Percentiles rank a stretch among this genome's conserved stretches.
These are phyloP conservation scores for Campaea margaritaria DNA, from an alignment of 2,888 invertebrate genomes.

Conservation along the genomic window DNA sequence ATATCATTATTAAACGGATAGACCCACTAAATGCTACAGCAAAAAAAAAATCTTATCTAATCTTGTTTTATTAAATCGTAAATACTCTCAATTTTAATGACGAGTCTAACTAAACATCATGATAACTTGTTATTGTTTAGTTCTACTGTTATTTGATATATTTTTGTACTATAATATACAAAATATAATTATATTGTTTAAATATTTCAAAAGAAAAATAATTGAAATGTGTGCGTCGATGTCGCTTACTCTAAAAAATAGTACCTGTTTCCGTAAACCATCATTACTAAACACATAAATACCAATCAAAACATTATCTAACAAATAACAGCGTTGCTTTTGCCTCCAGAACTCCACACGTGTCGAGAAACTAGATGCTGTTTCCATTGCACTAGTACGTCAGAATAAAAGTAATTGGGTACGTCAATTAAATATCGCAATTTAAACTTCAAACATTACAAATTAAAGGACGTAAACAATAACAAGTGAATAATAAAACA, in stretches of 20 bases:
- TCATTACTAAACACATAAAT: too few relatives aligned
- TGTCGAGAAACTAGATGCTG: slow-evolving; percentile 49
- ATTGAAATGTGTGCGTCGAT: not conserved
- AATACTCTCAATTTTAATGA: not conserved
- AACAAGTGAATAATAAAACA: too few relatives aligned
- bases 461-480: not conserved
- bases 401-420: not conserved
- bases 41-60: not conserved
- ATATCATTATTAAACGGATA: too few relatives aligned
- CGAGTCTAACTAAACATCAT: not conserved
- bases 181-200: too few relatives aligned
- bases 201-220: not conserved
- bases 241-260: not conserved
- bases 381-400: slow-evolving; percentile 46
- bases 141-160: too few relatives aligned
- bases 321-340: not conserved
- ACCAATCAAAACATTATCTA: not conserved
- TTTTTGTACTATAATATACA: too few relatives aligned
- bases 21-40: not conserved
- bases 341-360: slow-evolving; percentile 43
- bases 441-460: too few relatives aligned
- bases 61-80: not conserved
- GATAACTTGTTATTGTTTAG: not conserved
- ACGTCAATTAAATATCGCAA: not conserved
- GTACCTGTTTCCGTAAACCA: not conserved